Evolutionary conservation across 2,888 invertebrate genomes (phyloP), one percentile per base, ranked within the genome.

Genomic region (Marronus borbonicus): DNA sequence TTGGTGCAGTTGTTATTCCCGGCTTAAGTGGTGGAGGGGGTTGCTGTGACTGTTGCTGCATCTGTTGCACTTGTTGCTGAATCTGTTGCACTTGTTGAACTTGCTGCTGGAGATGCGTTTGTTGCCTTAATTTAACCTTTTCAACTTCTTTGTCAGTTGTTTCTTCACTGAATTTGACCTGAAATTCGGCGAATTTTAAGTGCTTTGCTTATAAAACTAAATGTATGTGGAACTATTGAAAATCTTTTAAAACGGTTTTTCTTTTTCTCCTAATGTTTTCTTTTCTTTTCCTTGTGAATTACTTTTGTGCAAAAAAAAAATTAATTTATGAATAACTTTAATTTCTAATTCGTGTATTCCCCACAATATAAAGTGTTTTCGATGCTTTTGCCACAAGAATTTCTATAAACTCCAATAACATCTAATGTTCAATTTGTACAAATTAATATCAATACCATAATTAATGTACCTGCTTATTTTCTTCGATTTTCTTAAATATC

Each of bases 401-500:
- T 36, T 36, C 4, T 36, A 36, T 36, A 36, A 36, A 5, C 3
- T 36, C 5, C 5, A 1, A 36, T 36, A 0, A 5, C 31, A 36
- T 36, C 1, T 36, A 36, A 36, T 36, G 1, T 36, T 5, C 31
- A 36, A 36, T 36, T 36, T 5, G 4, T 31, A 31, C 31, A 31
- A 31, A 31, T 31, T 5, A 36, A 36, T 36, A 36, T 36, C 31
- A 36, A 36, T 5, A 5, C 31, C 0, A 31, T 31, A 5, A 36
- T 5, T 36, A 36, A 36, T 52, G 62, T 76, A 92, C 92, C 90
- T 93, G 93, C 86, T 94, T 93, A 84, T 92, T 93, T 81, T 92
- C 93, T 85, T 93, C 94, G 82, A 93, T 92, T 80, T 93, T 93
- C 81, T 93, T 90, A 90, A 93, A 92, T 84, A 94, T 93, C 80